A percentile compares a stretch with the other conserved stretches of the same genome.
phyloP scores from a whole-genome alignment of 1,140 invertebrate species.

The Tetranychus cinnabarinus region DNA sequence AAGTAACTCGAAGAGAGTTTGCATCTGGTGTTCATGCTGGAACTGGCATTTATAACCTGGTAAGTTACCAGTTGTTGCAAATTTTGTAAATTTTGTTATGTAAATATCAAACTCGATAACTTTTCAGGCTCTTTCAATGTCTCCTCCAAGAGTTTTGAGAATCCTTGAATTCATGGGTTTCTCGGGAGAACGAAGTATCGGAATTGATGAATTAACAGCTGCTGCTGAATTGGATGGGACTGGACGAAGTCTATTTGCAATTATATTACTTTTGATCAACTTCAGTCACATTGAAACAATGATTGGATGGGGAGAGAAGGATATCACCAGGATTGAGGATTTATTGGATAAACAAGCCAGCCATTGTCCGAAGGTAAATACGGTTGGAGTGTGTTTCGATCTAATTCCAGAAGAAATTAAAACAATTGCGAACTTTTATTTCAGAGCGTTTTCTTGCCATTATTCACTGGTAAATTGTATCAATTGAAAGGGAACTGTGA shows the following conservation, averaged over 20 bases:
- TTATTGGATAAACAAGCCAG: conserved; percentile 30
- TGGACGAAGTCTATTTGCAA: conserved; percentile 54
- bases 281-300: conserved; percentile 42
- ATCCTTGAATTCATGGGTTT: conserved; percentile 84
- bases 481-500: not conserved
- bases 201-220: conserved; percentile 41
- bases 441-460: not conserved
- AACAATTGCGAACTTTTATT: too few relatives aligned
- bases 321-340: conserved; percentile 43
- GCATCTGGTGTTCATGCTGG: conserved; percentile 79
- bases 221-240: conserved; percentile 46
- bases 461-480: not conserved
- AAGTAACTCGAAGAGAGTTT: conserved; percentile 43
- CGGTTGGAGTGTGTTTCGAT: conserved; percentile 40
- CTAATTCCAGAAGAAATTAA: too few relatives aligned
- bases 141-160: conserved; percentile 60
- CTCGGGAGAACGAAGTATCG: conserved; percentile 59
- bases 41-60: conserved; percentile 70
- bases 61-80: conserved; percentile 17
- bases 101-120: not conserved
- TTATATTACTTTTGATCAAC: conserved; percentile 35
- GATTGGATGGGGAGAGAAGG: conserved; percentile 26
- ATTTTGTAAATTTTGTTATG: too few relatives aligned
- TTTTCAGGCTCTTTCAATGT: conserved; percentile 55
- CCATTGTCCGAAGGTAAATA: conserved; percentile 44